Conservation (phyloP, 2,888 invertebrate species). For the Pegoplata infirma region DNA sequence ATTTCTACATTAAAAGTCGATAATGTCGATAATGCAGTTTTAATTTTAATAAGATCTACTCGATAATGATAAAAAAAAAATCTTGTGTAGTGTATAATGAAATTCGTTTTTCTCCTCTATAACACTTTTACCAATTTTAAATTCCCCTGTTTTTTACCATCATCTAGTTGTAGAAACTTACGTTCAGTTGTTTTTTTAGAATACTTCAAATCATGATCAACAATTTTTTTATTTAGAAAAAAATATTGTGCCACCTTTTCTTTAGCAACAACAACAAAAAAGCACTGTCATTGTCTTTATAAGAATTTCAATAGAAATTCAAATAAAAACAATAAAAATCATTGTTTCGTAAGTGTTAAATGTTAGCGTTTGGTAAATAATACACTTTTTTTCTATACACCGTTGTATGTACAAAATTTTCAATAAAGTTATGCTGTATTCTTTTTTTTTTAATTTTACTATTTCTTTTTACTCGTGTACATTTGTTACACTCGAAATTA, state of each 20-base stretch:
- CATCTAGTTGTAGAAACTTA: not conserved
- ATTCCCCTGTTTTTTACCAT: not conserved
- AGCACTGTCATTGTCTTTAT: not conserved
- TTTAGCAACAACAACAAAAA: not conserved
- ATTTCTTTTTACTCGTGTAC: too few species aligned
- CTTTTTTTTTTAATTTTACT: too few species aligned
- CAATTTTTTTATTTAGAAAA: not conserved
- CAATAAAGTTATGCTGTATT: too few species aligned
- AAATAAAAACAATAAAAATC: constrained; percentile 11
- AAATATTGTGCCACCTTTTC: not conserved
- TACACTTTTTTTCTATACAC: constrained; percentile 22
- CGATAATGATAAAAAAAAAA: too few species aligned
- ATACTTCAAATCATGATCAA: constrained; percentile 25
- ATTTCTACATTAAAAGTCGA: too few species aligned
- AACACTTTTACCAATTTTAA: too few species aligned
- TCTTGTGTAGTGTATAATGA: too few species aligned
- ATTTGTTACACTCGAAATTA: too few species aligned
- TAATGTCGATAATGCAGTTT: too few species aligned
- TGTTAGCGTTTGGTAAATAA: constrained; percentile 26
- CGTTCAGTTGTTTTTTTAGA: constrained; percentile 9
- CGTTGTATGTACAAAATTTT: too few species aligned
- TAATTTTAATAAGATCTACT: too few species aligned
- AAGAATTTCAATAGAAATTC: not conserved
- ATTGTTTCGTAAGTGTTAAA: constrained; percentile 15
- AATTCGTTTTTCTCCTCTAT: too few species aligned